A percentile compares a stretch with the other conserved stretches of the same genome.
Evolutionary conservation across 2,113 vertebrate species (phyloP).

Genomic region (Ranitomeya imitator): DNA sequence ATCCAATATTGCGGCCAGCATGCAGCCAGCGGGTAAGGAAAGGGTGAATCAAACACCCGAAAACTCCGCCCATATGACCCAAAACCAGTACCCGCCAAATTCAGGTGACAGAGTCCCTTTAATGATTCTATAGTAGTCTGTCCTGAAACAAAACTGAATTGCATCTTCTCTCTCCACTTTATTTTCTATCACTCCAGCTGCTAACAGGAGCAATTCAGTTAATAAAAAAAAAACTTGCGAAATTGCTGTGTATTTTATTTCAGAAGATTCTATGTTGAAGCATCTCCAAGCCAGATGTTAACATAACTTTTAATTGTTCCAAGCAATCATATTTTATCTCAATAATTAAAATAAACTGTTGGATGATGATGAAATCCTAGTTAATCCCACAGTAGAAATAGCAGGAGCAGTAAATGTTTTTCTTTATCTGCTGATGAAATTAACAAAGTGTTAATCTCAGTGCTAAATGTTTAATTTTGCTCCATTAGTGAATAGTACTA

Average conservation of each 20-base stretch:
- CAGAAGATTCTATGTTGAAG: not conserved
- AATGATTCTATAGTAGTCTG: not conserved
- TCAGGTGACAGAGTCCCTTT: too few relatives aligned
- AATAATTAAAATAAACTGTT: conserved; percentile 20
- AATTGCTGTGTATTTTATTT: not conserved
- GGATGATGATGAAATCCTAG: not conserved
- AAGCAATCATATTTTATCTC: not conserved
- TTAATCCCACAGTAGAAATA: not conserved
- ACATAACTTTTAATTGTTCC: not conserved
- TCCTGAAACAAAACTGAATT: not conserved
- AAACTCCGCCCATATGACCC: too few relatives aligned
- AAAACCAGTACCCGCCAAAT: too few relatives aligned
- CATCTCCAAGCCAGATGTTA: not conserved
- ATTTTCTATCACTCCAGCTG: not conserved
- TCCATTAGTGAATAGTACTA: too few relatives aligned
- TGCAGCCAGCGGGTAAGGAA: too few relatives aligned
- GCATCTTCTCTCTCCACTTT: not conserved
- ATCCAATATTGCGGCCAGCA: too few relatives aligned
- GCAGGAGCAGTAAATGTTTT: not conserved
- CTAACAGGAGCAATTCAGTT: not conserved
- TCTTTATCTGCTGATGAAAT: not conserved
- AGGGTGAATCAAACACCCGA: too few relatives aligned
- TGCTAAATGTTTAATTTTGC: not conserved
- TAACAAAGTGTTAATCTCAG: not conserved
- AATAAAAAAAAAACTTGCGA: not conserved